Evolutionary conservation across 2,888 invertebrate genomes (phyloP), one percentile per base, ranked within the genome.

Genomic region (Ashinkailepas kermadecensis): DNA sequence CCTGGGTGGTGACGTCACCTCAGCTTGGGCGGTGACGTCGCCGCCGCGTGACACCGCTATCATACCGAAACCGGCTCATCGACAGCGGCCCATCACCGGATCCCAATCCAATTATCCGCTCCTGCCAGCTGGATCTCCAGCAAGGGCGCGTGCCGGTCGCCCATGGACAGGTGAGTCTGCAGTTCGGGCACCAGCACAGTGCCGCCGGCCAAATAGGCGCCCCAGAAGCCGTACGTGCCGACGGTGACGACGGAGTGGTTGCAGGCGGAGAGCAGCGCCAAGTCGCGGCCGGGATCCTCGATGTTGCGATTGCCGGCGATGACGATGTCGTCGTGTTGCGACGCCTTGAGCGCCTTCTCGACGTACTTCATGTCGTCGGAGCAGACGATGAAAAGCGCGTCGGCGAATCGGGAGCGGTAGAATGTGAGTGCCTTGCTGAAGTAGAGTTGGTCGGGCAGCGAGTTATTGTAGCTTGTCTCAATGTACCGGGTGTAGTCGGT

Each of bases 171-270:
- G 78, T 78, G 78, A 3, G 78, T 18, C 78, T 78, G 54, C 57
- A 10, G 11, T 18, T 78, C 78, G 11, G 78, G 78, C 18, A n/a
- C 25, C 81, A 81, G 58, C 23, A 81, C 64, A 0, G 81, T 81
- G 12, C 70, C 67, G 7, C 81, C 81, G 39, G 81, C 81, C 81
- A 81, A 21, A 65, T 81, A 81, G 21, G 81, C 81, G 12, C 64
- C 81, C 81, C 81, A 81, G 62, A 81, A 81, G 25, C 81, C 81
- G 64, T 67, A 81, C 57, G 81, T 81, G 13, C 81, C 81, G 23
- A 67, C 65, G 12, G 65, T 70, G 15, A 81, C 23, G 23, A 81
- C 23, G 3, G 64, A 64, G 81, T 81, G 81, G 62, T 81, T 81
- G 54, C 81, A 81, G 56, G 65, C 70, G 64, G 81, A 23, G 54